phyloP scores from a whole-genome alignment of 2,113 vertebrate genomes.

The Phainopepla nitens region DNA sequence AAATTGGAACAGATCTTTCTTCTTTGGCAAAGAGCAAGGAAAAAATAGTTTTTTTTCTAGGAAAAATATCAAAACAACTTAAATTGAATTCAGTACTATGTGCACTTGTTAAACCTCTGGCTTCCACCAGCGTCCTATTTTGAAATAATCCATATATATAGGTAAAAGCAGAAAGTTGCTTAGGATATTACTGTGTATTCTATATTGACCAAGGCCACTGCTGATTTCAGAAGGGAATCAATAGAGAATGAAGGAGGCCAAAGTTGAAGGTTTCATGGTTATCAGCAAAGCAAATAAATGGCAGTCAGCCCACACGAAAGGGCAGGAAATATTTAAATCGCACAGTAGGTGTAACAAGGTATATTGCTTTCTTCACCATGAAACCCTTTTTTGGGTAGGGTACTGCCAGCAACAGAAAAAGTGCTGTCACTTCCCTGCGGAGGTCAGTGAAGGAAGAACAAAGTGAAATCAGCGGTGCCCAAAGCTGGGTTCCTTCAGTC shows the following conservation, averaged over 20 bases:
- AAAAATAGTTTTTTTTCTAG: not conserved
- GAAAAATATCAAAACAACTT: not conserved
- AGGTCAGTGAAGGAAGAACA: not conserved
- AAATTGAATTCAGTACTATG: not conserved
- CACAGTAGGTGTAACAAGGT: not conserved
- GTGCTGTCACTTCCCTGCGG: not conserved
- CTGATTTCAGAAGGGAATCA: conserved; percentile 4
- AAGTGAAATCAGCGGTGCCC: rapidly evolving
- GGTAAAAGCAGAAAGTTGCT: not conserved
- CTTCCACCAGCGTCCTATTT: not conserved
- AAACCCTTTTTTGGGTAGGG: not conserved
- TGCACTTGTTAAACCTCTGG: not conserved
- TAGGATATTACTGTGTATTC: not conserved
- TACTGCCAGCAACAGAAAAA: not conserved
- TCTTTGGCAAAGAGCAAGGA: not conserved
- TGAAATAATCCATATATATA: not conserved
- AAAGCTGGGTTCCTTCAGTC: not conserved
- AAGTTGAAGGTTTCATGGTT: conserved; percentile 24
- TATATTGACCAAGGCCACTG: not conserved
- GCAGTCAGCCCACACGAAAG: not conserved
- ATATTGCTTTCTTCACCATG: not conserved
- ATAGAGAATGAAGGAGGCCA: not conserved
- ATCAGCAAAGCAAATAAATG: conserved; percentile 25
- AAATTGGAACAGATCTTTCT: not conserved
- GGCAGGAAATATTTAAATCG: not conserved